Base-by-base conservation (phyloP, 1,140 invertebrate species). In the Venturia canescens region DNA sequence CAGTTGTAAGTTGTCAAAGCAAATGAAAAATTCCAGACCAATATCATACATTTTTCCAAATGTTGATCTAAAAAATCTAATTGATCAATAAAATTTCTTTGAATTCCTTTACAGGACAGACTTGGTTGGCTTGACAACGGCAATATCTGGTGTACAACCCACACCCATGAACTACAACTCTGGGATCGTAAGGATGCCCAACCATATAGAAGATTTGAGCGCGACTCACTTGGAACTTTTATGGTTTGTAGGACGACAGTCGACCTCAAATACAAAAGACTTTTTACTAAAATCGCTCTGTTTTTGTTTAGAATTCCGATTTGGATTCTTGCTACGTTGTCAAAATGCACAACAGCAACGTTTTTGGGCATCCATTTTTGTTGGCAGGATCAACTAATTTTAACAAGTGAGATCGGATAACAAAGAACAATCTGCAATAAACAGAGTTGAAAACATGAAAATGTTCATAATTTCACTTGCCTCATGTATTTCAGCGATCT, bases 141-240 rank as follows among this genome's bases (percentile, higher is more conserved):
- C 44, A 89, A 91, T 81, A 86, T 96, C 13, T 93, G 94, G 71
- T 96, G 95, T 84, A 91, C 95, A 11, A 96, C 96, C 2, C 94
- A 96, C 84, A 95, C 93, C 16, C 93, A 94, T 85, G 94, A 95
- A 79, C 85, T 97, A 9, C 95, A 96, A 88, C 86, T 96, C 26
- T 97, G 96, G 94, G 90, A 95, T 72, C 90, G 90, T n/a, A 91
- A 93, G 27, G 94, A 92, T 82, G 95, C 94, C 1, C 93, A 94
- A 83, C 90, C 94, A 44, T 86, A 94, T 4, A 84, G 87, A 3
- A 93, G 89, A 83, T 95, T 94, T 85, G 89, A 89, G 0, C 93
- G 96, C 21, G 91, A 92, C 44, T 88, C 92, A 53, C 72, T 90
- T 77, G 83, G 78, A 63, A 85, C 78, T 81, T 67, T 79, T 57